Percentiles rank a stretch among this genome's conserved stretches.
Evolutionary conservation across 2,888 invertebrate species (phyloP).

Genomic region (Agrotis puta): DNA sequence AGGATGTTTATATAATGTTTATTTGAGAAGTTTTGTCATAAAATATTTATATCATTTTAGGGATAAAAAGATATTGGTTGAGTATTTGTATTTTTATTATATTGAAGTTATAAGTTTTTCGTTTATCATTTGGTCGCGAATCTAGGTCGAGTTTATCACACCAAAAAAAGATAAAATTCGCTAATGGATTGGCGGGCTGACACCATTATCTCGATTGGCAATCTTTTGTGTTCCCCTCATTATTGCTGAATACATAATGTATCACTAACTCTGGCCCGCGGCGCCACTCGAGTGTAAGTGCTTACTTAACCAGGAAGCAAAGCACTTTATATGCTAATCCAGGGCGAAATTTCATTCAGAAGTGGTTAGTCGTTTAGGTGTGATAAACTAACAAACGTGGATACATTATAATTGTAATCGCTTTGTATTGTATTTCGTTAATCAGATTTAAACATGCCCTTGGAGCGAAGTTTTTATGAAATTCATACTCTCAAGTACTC

Average conservation of each 20-base stretch:
- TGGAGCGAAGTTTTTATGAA: too few species aligned
- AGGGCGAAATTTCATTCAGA: constrained; percentile 28
- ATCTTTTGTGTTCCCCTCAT: constrained; percentile 34
- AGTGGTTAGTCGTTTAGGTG: constrained; percentile 4
- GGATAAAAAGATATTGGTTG: constrained; percentile 19
- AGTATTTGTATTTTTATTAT: constrained; percentile 14
- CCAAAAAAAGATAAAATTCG: constrained; percentile 27
- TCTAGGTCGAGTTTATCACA: constrained; percentile 17
- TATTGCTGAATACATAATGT: constrained; percentile 38
- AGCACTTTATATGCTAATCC: constrained; percentile 47
- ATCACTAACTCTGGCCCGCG: constrained; percentile 19
- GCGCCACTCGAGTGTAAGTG: constrained; percentile 6
- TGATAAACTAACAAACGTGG: constrained; percentile 12
- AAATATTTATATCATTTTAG: constrained; percentile 36
- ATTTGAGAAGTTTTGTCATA: constrained; percentile 33
- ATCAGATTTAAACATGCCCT: too few species aligned
- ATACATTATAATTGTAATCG: constrained; percentile 11
- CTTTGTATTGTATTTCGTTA: background rate
- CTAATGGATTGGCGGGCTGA: constrained; percentile 35
- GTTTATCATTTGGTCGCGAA: background rate
- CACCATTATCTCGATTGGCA: constrained; percentile 10
- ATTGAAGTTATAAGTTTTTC: constrained; percentile 5
- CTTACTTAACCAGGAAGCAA: constrained; percentile 22
- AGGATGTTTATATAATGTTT: constrained; percentile 38
- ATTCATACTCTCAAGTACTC: too few species aligned